Conservation (phyloP, 2,113 vertebrate genomes). For the Nannospalax galili region DNA sequence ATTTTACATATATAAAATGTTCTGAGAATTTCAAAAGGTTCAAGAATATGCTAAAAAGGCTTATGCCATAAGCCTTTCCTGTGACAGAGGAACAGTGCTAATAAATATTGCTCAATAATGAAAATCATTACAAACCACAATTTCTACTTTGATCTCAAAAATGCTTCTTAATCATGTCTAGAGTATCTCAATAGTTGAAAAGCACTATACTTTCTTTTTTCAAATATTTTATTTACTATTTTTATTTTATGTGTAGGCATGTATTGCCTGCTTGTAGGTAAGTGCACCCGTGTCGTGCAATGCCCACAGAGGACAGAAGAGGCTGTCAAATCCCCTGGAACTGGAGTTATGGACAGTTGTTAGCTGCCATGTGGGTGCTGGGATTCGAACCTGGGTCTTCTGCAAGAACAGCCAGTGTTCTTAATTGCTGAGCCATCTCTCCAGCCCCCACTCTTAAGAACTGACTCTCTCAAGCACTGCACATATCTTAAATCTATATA, state of each 20-base stretch:
- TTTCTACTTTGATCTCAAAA: neutral
- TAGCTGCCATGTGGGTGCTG: too few relatives aligned
- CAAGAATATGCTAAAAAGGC: neutral
- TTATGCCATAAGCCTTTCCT: neutral
- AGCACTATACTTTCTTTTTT: neutral
- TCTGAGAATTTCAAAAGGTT: neutral
- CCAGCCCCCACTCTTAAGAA: neutral
- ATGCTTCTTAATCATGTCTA: neutral
- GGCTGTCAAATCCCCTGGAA: too few relatives aligned
- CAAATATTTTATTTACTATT: too few relatives aligned
- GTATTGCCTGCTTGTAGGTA: too few relatives aligned
- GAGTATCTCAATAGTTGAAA: neutral
- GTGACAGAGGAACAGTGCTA: neutral
- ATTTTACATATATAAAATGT: neutral
- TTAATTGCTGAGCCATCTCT: too few relatives aligned
- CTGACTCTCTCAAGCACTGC: neutral
- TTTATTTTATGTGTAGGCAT: too few relatives aligned
- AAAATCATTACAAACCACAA: neutral
- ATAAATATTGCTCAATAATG: neutral
- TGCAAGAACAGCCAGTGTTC: too few relatives aligned
- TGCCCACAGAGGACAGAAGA: too few relatives aligned
- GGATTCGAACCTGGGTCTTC: too few relatives aligned
- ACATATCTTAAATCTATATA: neutral
- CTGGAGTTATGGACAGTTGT: too few relatives aligned
- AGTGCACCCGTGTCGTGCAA: too few relatives aligned